Evolutionary conservation across 2,888 invertebrate genomes (phyloP).

Genomic region (Thecophora atra): DNA sequence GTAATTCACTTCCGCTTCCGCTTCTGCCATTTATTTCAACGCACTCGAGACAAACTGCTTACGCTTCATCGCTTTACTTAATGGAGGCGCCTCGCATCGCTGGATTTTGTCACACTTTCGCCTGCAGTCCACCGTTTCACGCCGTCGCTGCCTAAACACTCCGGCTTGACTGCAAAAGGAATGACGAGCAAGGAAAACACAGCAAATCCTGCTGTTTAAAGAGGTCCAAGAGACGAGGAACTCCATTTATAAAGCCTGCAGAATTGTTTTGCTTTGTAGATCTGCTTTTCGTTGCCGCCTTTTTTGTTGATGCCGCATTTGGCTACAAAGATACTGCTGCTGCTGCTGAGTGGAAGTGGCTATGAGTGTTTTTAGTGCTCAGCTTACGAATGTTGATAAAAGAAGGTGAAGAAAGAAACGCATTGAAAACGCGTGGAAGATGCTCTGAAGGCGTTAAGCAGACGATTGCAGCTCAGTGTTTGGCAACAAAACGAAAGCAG

Average conservation of each 20-base stretch:
- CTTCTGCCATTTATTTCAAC: constrained; percentile 39
- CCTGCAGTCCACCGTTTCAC: background rate
- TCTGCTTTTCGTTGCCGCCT: background rate
- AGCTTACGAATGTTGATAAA: too few relatives aligned
- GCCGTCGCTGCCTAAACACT: background rate
- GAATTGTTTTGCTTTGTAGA: background rate
- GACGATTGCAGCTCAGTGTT: too few relatives aligned
- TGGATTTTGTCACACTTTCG: constrained; percentile 15
- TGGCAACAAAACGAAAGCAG: too few relatives aligned
- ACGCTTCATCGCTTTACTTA: constrained; percentile 43
- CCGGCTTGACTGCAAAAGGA: constrained; percentile 8
- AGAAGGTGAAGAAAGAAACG: background rate
- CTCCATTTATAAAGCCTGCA: background rate
- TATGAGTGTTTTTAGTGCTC: background rate
- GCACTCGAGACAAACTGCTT: constrained; percentile 51
- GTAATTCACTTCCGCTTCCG: constrained; percentile 21
- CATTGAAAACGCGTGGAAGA: background rate
- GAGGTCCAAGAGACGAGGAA: background rate
- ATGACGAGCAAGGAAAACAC: background rate
- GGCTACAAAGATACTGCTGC: too few relatives aligned
- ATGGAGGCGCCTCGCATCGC: constrained; percentile 6
- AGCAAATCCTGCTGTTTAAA: background rate
- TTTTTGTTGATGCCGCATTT: background rate
- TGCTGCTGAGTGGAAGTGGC: background rate
- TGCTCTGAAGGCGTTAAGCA: too few relatives aligned